A percentile compares a stretch with the other conserved stretches of the same genome.
phyloP scores from a whole-genome alignment of 2,888 invertebrate genomes.

The Amorpha juglandis region DNA sequence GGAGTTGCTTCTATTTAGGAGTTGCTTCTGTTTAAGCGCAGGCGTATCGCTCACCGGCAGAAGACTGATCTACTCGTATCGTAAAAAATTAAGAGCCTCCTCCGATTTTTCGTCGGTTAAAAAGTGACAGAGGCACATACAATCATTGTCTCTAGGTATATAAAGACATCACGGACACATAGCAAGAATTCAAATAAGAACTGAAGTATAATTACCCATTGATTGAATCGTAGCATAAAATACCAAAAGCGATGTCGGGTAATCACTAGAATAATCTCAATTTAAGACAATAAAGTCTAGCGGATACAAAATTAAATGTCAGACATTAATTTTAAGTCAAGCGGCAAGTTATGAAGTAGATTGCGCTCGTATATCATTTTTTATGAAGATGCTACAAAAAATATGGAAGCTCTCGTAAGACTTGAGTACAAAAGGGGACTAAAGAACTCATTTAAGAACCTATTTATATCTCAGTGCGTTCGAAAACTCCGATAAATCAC shows the following conservation, averaged over 20 bases:
- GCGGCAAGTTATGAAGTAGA: constrained; percentile 30
- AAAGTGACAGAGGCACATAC: too few species aligned
- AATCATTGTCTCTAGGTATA: too few species aligned
- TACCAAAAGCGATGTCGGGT: not conserved
- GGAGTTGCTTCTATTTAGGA: too few species aligned
- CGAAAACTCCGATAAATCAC: not conserved
- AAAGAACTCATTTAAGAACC: constrained; percentile 6
- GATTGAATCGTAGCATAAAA: not conserved
- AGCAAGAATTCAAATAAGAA: too few species aligned
- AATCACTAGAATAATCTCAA: not conserved
- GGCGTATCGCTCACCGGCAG: too few species aligned
- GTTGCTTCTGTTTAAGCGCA: too few species aligned
- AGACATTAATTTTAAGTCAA: constrained; percentile 31
- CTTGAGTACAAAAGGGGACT: constrained; percentile 6
- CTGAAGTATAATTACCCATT: too few species aligned
- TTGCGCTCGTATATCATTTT: constrained; percentile 33
- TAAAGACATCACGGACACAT: too few species aligned
- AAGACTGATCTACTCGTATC: too few species aligned
- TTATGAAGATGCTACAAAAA: constrained; percentile 23
- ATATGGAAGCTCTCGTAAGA: constrained; percentile 10
- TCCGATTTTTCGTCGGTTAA: too few species aligned
- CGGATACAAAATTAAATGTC: constrained; percentile 11
- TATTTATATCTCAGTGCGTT: not conserved
- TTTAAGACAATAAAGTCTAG: not conserved
- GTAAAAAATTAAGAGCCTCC: too few species aligned